Conservation (phyloP, 1,140 invertebrate genomes). For the Riptortus pedestris region DNA sequence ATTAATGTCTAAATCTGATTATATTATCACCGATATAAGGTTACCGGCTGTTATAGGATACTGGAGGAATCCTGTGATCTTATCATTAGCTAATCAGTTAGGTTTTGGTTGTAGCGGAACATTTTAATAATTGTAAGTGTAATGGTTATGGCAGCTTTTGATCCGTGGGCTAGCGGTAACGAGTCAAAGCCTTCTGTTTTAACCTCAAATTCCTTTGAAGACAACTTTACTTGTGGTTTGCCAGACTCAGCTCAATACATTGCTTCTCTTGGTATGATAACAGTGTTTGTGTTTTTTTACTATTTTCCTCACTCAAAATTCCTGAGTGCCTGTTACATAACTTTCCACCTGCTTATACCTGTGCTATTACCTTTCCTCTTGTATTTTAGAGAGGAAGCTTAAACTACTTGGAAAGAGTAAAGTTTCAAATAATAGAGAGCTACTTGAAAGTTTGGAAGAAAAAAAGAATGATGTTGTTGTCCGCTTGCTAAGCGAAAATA, state of each 20-base stretch:
- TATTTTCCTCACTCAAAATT: neutral
- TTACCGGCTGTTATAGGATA: no score
- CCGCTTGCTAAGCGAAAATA: constrained; percentile 26
- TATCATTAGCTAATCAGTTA: no score
- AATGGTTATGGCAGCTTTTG: neutral
- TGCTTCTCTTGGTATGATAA: neutral
- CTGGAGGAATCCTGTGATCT: no score
- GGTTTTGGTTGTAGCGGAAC: no score
- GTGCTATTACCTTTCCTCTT: neutral
- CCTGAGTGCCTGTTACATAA: neutral
- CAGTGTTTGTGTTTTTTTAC: neutral
- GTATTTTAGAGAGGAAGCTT: constrained; percentile 9
- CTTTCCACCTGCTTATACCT: neutral
- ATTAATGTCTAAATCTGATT: no score
- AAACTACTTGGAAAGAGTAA: neutral
- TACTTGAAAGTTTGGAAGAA: constrained; percentile 9
- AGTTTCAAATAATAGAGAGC: neutral
- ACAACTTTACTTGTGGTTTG: neutral
- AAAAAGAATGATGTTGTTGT: constrained; percentile 25
- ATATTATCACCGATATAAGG: no score
- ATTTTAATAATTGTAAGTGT: no score
- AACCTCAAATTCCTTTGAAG: neutral
- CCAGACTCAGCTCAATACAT: neutral
- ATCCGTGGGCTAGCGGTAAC: neutral
- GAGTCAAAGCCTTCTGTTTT: neutral